Conservation (phyloP, 1,140 invertebrate genomes). For the Drosophila ogumai region DNA sequence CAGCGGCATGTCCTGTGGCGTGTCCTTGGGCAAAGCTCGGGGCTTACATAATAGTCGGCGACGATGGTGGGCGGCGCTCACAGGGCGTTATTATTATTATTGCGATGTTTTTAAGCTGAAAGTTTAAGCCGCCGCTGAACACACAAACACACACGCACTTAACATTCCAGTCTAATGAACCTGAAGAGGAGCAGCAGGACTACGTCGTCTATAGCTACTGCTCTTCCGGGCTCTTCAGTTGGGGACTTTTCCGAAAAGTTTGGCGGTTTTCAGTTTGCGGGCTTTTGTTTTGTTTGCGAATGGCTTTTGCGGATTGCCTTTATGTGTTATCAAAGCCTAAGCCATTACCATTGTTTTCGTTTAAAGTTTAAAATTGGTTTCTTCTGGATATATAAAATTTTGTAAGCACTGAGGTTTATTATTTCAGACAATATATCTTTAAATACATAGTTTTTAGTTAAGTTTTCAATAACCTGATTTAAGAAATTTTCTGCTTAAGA, state of each 20-base stretch:
- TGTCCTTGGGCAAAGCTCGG: slow-evolving; percentile 59
- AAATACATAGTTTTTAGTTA: too few species aligned
- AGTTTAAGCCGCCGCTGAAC: slow-evolving; percentile 32
- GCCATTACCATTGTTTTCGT: slow-evolving; percentile 15
- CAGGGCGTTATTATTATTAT: slow-evolving; percentile 48
- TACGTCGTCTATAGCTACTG: slow-evolving; percentile 5
- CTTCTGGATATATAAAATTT: background rate
- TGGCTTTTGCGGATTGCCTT: slow-evolving; percentile 29
- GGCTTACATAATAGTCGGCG: slow-evolving; percentile 63
- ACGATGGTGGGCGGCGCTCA: background rate
- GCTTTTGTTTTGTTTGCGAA: slow-evolving; percentile 29
- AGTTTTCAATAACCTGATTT: background rate
- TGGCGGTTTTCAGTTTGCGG: slow-evolving; percentile 21
- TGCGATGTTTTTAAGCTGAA: slow-evolving; percentile 50
- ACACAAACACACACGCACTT: slow-evolving; percentile 37
- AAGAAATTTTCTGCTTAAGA: background rate
- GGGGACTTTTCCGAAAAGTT: slow-evolving; percentile 21
- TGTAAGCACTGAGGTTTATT: background rate
- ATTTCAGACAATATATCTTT: too few species aligned
- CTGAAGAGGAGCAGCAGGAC: slow-evolving; percentile 18
- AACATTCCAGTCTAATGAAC: slow-evolving; percentile 56
- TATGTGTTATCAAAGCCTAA: slow-evolving; percentile 29
- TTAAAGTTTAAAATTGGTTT: slow-evolving; percentile 15
- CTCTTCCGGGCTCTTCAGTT: slow-evolving; percentile 7
- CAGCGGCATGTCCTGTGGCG: slow-evolving; percentile 38